Conservation (phyloP, 1,140 invertebrate species). For the Magallana angulata region DNA sequence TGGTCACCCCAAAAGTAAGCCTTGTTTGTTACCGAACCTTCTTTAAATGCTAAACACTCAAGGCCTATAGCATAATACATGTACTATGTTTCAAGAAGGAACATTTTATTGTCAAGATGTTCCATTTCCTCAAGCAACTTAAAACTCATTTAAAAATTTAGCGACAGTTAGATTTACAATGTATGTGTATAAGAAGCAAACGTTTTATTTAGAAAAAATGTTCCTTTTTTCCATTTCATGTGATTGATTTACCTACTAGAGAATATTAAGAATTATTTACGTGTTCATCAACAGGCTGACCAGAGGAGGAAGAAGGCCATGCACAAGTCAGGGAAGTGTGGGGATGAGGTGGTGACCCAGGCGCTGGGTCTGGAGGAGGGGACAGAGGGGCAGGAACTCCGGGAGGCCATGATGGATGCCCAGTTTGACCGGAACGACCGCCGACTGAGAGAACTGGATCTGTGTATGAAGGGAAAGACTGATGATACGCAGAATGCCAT, state of each 20-base stretch:
- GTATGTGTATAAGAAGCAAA: too few relatives aligned
- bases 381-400: constrained; percentile 66
- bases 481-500: constrained; percentile 94
- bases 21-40: background rate
- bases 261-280: too few relatives aligned
- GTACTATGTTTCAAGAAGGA: too few relatives aligned
- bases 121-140: too few relatives aligned
- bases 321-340: constrained; percentile 83
- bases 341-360: constrained; percentile 85
- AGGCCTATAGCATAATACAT: too few relatives aligned
- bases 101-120: too few relatives aligned
- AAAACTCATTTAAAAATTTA: too few relatives aligned
- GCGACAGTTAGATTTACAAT: too few relatives aligned
- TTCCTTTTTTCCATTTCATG: too few relatives aligned
- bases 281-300: constrained; percentile 82
- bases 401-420: constrained; percentile 83
- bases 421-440: constrained; percentile 86
- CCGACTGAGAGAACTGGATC: constrained; percentile 90
- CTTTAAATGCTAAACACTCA: too few relatives aligned
- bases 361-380: constrained; percentile 86
- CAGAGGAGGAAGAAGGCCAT: constrained; percentile 87
- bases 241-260: too few relatives aligned
- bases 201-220: too few relatives aligned
- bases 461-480: constrained; percentile 90
- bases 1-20: constrained; percentile 84